Conservation (phyloP, 2,113 vertebrate genomes). For the Benitochromis conjunctus region DNA sequence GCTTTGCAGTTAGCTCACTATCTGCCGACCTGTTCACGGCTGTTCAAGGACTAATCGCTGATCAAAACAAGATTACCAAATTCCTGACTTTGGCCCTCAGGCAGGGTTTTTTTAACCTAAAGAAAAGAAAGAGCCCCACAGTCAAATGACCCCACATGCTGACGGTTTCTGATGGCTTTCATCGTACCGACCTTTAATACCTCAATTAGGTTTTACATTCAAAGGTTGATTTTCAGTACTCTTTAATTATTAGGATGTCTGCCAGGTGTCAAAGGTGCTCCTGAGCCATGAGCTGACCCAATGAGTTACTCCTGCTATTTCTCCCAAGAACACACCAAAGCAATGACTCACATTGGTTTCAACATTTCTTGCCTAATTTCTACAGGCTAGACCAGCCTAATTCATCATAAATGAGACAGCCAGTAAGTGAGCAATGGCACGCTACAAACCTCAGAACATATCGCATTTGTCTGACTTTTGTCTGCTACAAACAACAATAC, state of each 20-base stretch:
- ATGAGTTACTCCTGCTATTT: constrained; percentile 15
- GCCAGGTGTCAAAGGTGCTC: not conserved
- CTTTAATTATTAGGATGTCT: not conserved
- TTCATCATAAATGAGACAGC: constrained; percentile 51
- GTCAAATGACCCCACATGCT: constrained; percentile 4
- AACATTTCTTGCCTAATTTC: constrained; percentile 13
- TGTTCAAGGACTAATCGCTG: constrained; percentile 64
- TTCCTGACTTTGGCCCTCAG: constrained; percentile 49
- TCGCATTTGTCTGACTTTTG: constrained; percentile 21
- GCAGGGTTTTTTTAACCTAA: constrained; percentile 17
- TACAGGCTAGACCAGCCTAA: constrained; percentile 6
- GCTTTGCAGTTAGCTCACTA: constrained; percentile 40
- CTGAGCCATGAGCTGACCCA: constrained; percentile 6
- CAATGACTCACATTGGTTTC: constrained; percentile 30
- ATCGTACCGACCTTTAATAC: constrained; percentile 32
- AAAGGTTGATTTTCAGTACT: not conserved
- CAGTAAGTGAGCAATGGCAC: constrained; percentile 31
- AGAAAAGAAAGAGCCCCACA: not conserved
- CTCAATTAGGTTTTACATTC: not conserved
- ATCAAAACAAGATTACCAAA: constrained; percentile 67
- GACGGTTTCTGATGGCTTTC: not conserved
- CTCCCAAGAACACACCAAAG: constrained; percentile 12
- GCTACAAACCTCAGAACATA: constrained; percentile 43
- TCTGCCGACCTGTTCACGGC: constrained; percentile 59
- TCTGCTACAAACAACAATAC: constrained; percentile 49